Conservation (phyloP, 2,113 vertebrate genomes). For the Haemorhous mexicanus region DNA sequence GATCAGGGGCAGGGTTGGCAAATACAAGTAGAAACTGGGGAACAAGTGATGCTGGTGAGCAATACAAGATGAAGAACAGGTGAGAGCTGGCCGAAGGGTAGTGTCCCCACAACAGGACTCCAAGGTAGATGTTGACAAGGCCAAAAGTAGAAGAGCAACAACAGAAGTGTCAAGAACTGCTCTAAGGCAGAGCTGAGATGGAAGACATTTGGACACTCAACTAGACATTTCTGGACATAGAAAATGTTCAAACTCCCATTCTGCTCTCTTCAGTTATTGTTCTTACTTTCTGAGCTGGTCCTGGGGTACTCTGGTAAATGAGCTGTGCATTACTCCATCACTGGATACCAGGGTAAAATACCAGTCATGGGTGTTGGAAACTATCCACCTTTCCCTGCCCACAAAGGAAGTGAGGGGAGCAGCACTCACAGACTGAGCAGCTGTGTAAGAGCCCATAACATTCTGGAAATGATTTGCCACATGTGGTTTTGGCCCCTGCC, state of each 20-base stretch:
- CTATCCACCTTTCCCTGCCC: background rate
- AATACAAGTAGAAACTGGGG: background rate
- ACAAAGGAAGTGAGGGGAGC: background rate
- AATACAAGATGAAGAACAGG: background rate
- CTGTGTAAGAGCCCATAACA: background rate
- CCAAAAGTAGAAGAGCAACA: background rate
- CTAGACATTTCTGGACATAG: background rate
- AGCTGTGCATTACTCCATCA: background rate
- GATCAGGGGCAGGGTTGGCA: background rate
- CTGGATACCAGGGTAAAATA: background rate
- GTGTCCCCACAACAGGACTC: background rate
- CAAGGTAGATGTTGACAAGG: background rate
- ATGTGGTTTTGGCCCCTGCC: background rate
- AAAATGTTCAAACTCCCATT: background rate
- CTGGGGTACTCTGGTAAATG: background rate
- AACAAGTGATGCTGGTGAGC: background rate
- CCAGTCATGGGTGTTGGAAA: background rate
- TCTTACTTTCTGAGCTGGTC: background rate
- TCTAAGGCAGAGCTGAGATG: background rate
- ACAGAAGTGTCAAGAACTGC: background rate
- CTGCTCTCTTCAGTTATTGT: background rate
- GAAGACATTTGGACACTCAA: background rate
- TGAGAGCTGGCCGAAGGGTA: rapidly evolving
- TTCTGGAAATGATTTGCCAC: background rate
- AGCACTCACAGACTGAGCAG: background rate